Base-by-base conservation (phyloP, 2,113 vertebrate species). In the Mesoclemmys tuberculata region DNA sequence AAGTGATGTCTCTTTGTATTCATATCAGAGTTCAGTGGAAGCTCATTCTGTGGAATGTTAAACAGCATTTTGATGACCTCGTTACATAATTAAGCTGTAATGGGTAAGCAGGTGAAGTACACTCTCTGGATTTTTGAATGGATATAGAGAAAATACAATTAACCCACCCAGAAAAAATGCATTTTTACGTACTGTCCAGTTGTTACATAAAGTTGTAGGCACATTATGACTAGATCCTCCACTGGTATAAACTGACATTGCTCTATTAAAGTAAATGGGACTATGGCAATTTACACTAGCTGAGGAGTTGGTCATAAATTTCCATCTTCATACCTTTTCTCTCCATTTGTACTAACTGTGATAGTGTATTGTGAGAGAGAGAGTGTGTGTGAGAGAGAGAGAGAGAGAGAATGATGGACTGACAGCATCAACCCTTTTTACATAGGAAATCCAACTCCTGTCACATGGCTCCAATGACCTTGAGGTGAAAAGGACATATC, bases 1-100 rank as follows among this genome's bases (percentile, higher is more conserved):
- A 88, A 95, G 52, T 54, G 49, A 79, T 85, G 11, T 26, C 35
- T 56, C 79, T 95, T 93, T 97, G 87, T 97, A 96, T 96, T 90
- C 75, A 95, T 64, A 91, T 55, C 22, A 27, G 94, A 96, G 85
- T 86, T 97, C 44, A 87, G 78, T 14, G 54, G 41, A 89, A 78
- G 21, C 31, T 80, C 46, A 75, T 88, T 84, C 44, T 84, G 41
- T 46, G 31, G 55, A 92, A 79, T 52, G 41, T 44, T 95, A 94
- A 95, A 48, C 6, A 95, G 16, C 46, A 51, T 78, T 54, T 55
- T 71, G 77, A 35, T 19, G 6, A 51, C 51, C 21, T 41, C 85
- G 78, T 56, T 84, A 90, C 16, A 58, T 74, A 27, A 89, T 46
- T 82, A 94, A 93, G 3, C 35, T 91, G 24, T 82, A 94, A 91